Evolutionary conservation across 2,797 vertebrate species (phyloP).

Genomic region (Amblyopsis hoosieri): DNA sequence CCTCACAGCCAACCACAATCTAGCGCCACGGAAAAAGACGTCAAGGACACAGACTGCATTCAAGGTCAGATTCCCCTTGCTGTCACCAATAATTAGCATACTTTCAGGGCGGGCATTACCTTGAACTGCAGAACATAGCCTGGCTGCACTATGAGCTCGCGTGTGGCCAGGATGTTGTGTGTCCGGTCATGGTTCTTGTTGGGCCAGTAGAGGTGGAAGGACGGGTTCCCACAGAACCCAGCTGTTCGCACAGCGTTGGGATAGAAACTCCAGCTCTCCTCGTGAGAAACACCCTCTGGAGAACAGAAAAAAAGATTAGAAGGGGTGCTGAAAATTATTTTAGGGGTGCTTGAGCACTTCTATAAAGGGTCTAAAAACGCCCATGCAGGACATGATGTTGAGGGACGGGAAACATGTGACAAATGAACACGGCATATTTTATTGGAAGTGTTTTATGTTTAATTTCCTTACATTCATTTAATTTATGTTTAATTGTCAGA

Average conservation of each 20-base stretch:
- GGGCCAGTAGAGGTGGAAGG: constrained; percentile 98
- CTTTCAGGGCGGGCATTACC: constrained; percentile 67
- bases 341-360: too few relatives aligned
- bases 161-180: constrained; percentile 92
- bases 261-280: constrained; percentile 99
- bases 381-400: too few relatives aligned
- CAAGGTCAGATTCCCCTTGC: not conserved
- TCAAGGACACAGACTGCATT: not conserved
- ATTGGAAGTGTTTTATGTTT: too few relatives aligned
- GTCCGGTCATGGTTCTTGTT: constrained; percentile 97
- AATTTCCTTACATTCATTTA: too few relatives aligned
- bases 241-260: constrained; percentile 96
- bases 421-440: too few relatives aligned
- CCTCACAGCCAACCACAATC: constrained; percentile 98
- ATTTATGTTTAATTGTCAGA: too few relatives aligned
- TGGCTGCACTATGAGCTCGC: constrained; percentile 97
- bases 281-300: constrained; percentile 91
- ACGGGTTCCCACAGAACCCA: constrained; percentile 98
- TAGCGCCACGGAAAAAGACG: constrained; percentile 50
- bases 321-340: too few relatives aligned
- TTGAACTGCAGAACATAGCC: constrained; percentile 98
- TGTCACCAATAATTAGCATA: not conserved
- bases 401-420: too few relatives aligned
- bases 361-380: too few relatives aligned
- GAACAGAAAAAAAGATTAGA: constrained; percentile 2